phyloP scores from a whole-genome alignment of 2,888 invertebrate species.

The Drosophila aldrichi region DNA sequence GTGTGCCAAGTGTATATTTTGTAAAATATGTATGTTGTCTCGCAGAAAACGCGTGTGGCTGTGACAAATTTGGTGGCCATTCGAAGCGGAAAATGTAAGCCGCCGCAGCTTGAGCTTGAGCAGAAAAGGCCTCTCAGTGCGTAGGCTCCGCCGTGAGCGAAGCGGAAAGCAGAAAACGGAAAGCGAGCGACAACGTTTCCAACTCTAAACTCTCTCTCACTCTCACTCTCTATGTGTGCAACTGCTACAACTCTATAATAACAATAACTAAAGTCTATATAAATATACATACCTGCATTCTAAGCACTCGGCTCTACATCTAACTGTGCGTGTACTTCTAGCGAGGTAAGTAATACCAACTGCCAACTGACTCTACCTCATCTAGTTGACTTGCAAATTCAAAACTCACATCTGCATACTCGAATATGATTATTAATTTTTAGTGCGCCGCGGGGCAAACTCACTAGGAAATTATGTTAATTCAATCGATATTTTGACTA shows the following conservation, averaged over 20 bases:
- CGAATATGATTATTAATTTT: slow-evolving; percentile 20
- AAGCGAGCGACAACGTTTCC: slow-evolving; percentile 34
- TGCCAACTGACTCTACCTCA: background rate
- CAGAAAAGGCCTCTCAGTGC: slow-evolving; percentile 30
- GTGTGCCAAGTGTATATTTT: slow-evolving; percentile 20
- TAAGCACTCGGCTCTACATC: slow-evolving; percentile 4
- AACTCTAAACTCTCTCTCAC: slow-evolving; percentile 33
- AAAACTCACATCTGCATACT: slow-evolving; percentile 34
- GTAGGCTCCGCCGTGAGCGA: slow-evolving; percentile 31
- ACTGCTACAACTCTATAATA: slow-evolving; percentile 21
- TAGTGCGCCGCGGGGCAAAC: slow-evolving; percentile 17
- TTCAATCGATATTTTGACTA: slow-evolving; percentile 66
- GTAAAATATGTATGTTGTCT: slow-evolving; percentile 18
- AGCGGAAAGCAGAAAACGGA: slow-evolving; percentile 23
- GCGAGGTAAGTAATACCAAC: slow-evolving; percentile 57
- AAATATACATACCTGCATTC: slow-evolving; percentile 24
- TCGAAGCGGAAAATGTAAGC: slow-evolving; percentile 48
- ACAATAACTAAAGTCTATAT: background rate
- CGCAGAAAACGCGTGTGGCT: slow-evolving; percentile 43
- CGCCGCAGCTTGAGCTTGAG: slow-evolving; percentile 24
- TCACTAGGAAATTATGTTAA: slow-evolving; percentile 64
- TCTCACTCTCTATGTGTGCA: too few species aligned
- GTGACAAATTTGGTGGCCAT: slow-evolving; percentile 43
- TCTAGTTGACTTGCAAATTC: slow-evolving; percentile 50
- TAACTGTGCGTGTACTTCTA: slow-evolving; percentile 47